Evolutionary conservation across 1,140 invertebrate species (phyloP).

Genomic region (Anagrus nilaparvatae): DNA sequence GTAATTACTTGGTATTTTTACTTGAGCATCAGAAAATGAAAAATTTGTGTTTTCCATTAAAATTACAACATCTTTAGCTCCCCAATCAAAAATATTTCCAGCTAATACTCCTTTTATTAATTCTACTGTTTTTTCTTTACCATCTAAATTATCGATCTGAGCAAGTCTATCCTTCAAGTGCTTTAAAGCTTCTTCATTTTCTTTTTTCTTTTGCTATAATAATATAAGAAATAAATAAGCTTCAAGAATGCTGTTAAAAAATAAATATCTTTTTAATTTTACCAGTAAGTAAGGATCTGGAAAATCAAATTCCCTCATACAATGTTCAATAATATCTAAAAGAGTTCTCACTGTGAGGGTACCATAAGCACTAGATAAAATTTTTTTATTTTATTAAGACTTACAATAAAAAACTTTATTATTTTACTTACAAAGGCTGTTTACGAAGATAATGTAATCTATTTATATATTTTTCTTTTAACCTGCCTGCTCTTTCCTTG

Average conservation of each 20-base stretch:
- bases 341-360: constrained; percentile 78
- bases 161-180: constrained; percentile 43
- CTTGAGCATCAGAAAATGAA: constrained; percentile 70
- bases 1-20: constrained; percentile 55
- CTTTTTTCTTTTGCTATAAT: constrained; percentile 54
- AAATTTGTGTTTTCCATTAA: constrained; percentile 70
- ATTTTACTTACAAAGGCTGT: constrained; percentile 75
- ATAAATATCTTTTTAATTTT: constrained; percentile 18
- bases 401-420: constrained; percentile 13
- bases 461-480: constrained; percentile 74
- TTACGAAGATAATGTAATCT: constrained; percentile 65
- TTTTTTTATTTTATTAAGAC: constrained; percentile 9
- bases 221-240: constrained; percentile 5
- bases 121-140: constrained; percentile 44
- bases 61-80: constrained; percentile 75
- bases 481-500: constrained; percentile 65
- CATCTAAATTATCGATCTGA: constrained; percentile 45
- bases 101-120: constrained; percentile 53
- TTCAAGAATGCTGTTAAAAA: constrained; percentile 28
- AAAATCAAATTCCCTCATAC: constrained; percentile 81
- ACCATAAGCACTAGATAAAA: constrained; percentile 65
- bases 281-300: constrained; percentile 81
- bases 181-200: constrained; percentile 55
- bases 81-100: constrained; percentile 97
- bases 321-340: constrained; percentile 86